Base-by-base conservation (phyloP, 2,113 vertebrate genomes). In the Syrmaticus mikado region DNA sequence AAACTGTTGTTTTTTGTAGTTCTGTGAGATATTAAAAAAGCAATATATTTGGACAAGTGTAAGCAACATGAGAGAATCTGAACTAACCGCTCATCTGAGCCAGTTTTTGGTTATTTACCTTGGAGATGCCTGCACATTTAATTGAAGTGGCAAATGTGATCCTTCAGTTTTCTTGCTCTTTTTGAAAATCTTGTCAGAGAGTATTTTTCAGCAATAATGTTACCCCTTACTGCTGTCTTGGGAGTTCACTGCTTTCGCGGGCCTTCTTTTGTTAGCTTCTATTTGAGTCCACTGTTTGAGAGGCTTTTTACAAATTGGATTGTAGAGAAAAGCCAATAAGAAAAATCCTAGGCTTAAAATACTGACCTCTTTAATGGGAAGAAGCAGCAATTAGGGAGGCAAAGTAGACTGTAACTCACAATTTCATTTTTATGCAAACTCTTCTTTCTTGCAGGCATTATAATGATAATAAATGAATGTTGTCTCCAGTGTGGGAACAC, bases 381-480 rank as follows among this genome's bases (percentile, higher is more conserved):
- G 68, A 77, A 91, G 27, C 41, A 52, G 38, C n/a, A 83, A 57
- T 65, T 87, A 94, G 66, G 43, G 72, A 91, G 30, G 46, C 45
- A 87, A 38, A 36, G 32, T 87, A 77, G 38, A 46, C 25, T 36
- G 46, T 25, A 88, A 78, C 82, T 92, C 93, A 68, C 48, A 53
- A 92, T 92, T 96, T 92, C 41, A n/a, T 90, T 95, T 94, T 90
- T 83, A 92, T 94, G 65, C 57, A 88, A 83, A 72, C 20, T 46
- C 11, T 48, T 83, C 53, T 89, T 87, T 92, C 60, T 57, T 83
- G 8, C 48, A 58, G 76, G 52, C 72, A 58, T 94, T 96, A 72
- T 86, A 68, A 94, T 94, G 85, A 53, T 92, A 94, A 94, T 81
- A 90, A 83, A 93, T 85, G 82, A 57, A 79, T 81, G 65, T 78